Evolutionary conservation across 2,113 vertebrate species (phyloP), one percentile per base, ranked within the genome.

Genomic region (Ceratotherium simum): DNA sequence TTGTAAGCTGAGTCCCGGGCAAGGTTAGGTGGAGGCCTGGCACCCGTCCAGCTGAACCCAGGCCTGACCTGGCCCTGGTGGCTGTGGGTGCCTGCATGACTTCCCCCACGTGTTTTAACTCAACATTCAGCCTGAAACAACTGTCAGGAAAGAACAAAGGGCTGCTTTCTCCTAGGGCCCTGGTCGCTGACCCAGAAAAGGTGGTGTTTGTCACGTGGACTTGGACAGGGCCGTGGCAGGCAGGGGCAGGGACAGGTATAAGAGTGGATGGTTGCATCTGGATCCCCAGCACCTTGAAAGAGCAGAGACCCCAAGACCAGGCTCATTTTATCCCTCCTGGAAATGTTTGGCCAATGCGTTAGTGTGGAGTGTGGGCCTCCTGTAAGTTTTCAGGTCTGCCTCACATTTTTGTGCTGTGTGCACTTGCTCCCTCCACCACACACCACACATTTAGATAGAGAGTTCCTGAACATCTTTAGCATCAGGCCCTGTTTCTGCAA

Each of bases 351-450:
- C 0, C 42, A 48, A 65, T 64, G 51, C 58, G 48, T 97, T 64
- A 5, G 81, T 96, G 95, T 97, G 85, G 75, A 97, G 79, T 72
- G 48, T 92, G 96, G 95, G 95, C 79, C 94, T 98, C 97, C 97
- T 96, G 78, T 94, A 96, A 94, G 69, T 98, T 96, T 96, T 97
- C 72, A 69, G 81, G 78, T 97, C 96, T 96, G 95, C 96, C 72
- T 95, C 93, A 86, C 2, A 14, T 48, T 64, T 81, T 36, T 91
- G 56, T 46, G 33, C 23, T 39, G 2, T 0, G 36, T 62, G 31
- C 6, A 58, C 42, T 27, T 67, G 12, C 21, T n/a, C 1, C 7
- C 3, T 48, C 4, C 7, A 42, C 20, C 3, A 2, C 1, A 11
- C 2, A 29, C 20, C 3, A 2, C 1, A 11, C 3, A 18, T 62